Evolutionary conservation across 2,113 vertebrate species (phyloP).

Genomic region (Laticauda laticaudata): DNA sequence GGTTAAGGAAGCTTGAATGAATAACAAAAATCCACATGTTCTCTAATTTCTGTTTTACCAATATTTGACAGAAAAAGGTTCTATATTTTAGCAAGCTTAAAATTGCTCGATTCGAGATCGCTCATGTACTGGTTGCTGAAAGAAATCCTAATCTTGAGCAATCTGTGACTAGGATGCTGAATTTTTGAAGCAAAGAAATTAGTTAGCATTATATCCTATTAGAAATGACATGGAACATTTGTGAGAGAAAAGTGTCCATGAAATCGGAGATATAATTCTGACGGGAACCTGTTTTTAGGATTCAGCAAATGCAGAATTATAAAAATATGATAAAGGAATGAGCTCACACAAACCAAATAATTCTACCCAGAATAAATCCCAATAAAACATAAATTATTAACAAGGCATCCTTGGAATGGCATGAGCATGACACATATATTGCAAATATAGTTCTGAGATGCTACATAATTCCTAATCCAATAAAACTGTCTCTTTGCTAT

Average conservation of each 20-base stretch:
- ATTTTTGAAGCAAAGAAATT: background rate
- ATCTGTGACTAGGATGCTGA: background rate
- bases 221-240: background rate
- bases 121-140: background rate
- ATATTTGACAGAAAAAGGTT: background rate
- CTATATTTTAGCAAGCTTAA: fast-evolving
- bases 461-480: background rate
- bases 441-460: background rate
- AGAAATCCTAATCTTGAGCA: background rate
- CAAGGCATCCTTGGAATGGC: background rate
- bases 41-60: background rate
- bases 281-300: background rate
- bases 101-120: background rate
- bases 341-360: background rate
- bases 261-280: background rate
- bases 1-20: constrained; percentile 77
- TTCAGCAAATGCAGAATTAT: background rate
- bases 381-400: background rate
- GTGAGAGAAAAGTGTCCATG: too few species aligned
- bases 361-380: background rate
- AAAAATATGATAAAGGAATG: background rate
- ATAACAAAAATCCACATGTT: background rate
- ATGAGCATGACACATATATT: background rate
- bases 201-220: background rate
- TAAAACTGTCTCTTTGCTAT: background rate